phyloP scores from a whole-genome alignment of 2,888 invertebrate genomes.

The Temnothorax unifasciatus region DNA sequence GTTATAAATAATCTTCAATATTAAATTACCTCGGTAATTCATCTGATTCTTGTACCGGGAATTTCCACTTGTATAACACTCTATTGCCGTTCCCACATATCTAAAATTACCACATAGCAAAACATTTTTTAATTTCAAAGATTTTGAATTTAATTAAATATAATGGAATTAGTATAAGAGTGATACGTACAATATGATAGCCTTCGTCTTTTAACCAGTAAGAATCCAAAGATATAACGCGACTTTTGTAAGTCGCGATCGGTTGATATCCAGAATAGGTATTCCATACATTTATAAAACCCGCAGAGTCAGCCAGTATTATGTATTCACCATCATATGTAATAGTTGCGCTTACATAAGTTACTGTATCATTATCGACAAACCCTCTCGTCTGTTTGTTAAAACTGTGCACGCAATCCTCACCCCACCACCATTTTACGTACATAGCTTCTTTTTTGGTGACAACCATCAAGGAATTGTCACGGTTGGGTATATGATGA shows the following conservation, averaged over 20 bases:
- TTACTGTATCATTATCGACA: constrained; percentile 72
- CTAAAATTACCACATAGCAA: constrained; percentile 65
- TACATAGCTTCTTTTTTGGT: constrained; percentile 77
- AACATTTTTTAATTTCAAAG: constrained; percentile 21
- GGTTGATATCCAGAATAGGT: constrained; percentile 77
- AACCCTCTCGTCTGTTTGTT: constrained; percentile 72
- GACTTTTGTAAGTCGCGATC: constrained; percentile 80
- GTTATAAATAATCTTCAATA: constrained; percentile 20
- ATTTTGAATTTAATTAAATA: constrained; percentile 8
- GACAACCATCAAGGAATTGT: constrained; percentile 81
- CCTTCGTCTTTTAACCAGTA: constrained; percentile 80
- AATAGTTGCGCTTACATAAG: constrained; percentile 84
- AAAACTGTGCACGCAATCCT: constrained; percentile 76
- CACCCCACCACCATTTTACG: constrained; percentile 76
- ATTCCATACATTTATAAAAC: constrained; percentile 85
- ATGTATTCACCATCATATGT: constrained; percentile 86
- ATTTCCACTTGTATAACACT: constrained; percentile 81
- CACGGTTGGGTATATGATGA: constrained; percentile 71
- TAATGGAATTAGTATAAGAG: neutral
- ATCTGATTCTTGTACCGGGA: constrained; percentile 75
- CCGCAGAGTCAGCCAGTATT: constrained; percentile 85
- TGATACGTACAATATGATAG: constrained; percentile 73
- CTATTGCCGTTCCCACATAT: constrained; percentile 82
- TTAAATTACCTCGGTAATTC: constrained; percentile 72
- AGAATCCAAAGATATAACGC: constrained; percentile 82